Percentiles rank a stretch among this genome's conserved stretches.
Evolutionary conservation across 1,140 invertebrate genomes (phyloP).

Genomic region (Colletes latitarsis): DNA sequence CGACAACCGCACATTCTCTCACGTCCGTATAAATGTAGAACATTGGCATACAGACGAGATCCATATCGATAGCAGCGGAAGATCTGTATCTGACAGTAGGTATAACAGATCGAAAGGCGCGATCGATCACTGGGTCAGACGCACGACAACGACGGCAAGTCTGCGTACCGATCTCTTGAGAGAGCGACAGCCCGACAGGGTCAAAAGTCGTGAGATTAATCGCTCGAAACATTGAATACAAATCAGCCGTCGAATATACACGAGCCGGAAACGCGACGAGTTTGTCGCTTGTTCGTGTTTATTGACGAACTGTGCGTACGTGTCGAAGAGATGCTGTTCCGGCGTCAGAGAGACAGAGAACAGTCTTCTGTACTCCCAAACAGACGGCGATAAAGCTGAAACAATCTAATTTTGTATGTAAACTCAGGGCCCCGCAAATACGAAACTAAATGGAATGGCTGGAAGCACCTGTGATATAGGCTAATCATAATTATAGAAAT

Average conservation of each 20-base stretch:
- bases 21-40: conserved; percentile 1
- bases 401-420: too few relatives aligned
- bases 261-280: conserved; percentile 2
- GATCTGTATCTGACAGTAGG: conserved; percentile 42
- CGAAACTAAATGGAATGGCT: too few relatives aligned
- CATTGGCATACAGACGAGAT: conserved; percentile 1
- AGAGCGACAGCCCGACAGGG: conserved; percentile 48
- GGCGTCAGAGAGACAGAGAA: too few relatives aligned
- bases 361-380: too few relatives aligned
- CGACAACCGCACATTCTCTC: not conserved
- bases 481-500: too few relatives aligned
- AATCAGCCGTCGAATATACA: conserved; percentile 44
- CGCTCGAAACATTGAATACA: conserved; percentile 51
- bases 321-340: too few relatives aligned
- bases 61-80: conserved; percentile 13
- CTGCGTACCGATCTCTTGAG: conserved; percentile 6
- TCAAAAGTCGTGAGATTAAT: conserved; percentile 59
- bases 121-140: conserved; percentile 46
- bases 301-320: not conserved
- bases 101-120: conserved; percentile 41
- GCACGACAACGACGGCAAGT: conserved; percentile 28
- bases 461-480: too few relatives aligned
- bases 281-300: conserved; percentile 17
- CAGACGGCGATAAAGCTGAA: too few relatives aligned
- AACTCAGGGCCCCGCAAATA: too few relatives aligned